phyloP scores from a whole-genome alignment of 2,113 vertebrate genomes.

The Austrofundulus limnaeus region DNA sequence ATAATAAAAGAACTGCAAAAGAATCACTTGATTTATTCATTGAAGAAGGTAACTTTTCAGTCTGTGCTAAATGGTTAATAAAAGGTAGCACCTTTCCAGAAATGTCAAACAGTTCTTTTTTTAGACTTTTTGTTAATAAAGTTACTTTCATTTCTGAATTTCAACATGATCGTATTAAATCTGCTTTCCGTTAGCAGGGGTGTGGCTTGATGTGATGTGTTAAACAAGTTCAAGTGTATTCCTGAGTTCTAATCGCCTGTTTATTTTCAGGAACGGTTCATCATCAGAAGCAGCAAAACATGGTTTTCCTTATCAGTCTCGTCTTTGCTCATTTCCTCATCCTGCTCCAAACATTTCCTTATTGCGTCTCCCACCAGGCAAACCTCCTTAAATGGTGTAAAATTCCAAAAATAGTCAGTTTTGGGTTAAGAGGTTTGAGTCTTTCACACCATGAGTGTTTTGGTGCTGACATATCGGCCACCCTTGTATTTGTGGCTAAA shows the following conservation, averaged over 20 bases:
- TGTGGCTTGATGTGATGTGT: not conserved
- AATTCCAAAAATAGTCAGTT: not conserved
- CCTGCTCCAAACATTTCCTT: not conserved
- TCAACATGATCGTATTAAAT: no score
- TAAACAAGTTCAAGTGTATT: conserved; percentile 11
- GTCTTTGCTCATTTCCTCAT: conserved; percentile 23
- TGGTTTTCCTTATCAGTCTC: conserved; percentile 14
- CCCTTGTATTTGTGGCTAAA: conserved; percentile 14
- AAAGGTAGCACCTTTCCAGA: not conserved
- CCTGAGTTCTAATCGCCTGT: not conserved
- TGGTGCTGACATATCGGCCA: conserved; percentile 20
- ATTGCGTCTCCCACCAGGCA: conserved; percentile 1
- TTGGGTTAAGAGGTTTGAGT: not conserved
- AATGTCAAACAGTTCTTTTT: not conserved
- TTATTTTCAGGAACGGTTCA: conserved; percentile 7
- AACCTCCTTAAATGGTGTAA: not conserved
- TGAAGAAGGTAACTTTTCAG: not conserved
- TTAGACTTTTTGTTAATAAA: no score
- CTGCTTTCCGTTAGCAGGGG: not conserved
- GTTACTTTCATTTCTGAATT: no score
- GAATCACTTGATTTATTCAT: no score
- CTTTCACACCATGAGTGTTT: conserved; percentile 43
- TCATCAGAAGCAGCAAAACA: conserved; percentile 9
- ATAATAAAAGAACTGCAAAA: no score
- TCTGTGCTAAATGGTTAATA: not conserved